These are phyloP conservation scores for Synanthedon myopaeformis DNA, from an alignment of 2,888 invertebrate genomes.

Conservation along the genomic window DNA sequence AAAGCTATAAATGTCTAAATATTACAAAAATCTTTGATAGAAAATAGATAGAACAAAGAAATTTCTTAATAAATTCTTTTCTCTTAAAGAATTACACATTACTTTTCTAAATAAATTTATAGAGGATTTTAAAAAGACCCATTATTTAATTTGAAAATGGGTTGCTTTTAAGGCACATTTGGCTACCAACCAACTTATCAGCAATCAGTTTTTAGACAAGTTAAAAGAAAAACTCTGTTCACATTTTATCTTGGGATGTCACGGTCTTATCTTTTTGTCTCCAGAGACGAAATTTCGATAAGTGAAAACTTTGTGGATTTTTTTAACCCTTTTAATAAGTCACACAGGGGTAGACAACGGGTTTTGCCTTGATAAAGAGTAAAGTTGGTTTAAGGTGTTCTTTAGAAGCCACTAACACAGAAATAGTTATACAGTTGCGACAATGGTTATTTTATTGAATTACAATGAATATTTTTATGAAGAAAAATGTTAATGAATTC, in stretches of 20 bases:
- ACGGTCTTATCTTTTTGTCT: neutral
- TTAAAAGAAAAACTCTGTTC: neutral
- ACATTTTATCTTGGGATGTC: neutral
- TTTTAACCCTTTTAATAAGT: constrained; percentile 24
- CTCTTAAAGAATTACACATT: neutral
- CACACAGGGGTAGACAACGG: constrained; percentile 11
- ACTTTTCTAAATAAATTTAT: neutral
- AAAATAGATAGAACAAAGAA: too few relatives aligned
- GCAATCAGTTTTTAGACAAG: neutral
- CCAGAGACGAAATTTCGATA: neutral
- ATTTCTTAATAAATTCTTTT: neutral
- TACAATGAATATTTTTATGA: too few relatives aligned
- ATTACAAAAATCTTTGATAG: too few relatives aligned
- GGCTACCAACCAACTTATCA: neutral
- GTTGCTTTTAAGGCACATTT: neutral
- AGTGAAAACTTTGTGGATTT: constrained; percentile 6
- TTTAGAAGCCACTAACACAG: neutral
- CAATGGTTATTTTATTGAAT: neutral
- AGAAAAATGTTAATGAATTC: too few relatives aligned
- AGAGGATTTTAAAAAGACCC: too few relatives aligned
- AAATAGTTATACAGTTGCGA: neutral
- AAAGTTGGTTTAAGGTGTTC: constrained; percentile 15
- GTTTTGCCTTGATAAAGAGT: constrained; percentile 23
- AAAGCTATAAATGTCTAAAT: too few relatives aligned
- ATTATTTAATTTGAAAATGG: too few relatives aligned